Conservation (phyloP, 1,140 invertebrate species). For the Akabosia matsudoensis region DNA sequence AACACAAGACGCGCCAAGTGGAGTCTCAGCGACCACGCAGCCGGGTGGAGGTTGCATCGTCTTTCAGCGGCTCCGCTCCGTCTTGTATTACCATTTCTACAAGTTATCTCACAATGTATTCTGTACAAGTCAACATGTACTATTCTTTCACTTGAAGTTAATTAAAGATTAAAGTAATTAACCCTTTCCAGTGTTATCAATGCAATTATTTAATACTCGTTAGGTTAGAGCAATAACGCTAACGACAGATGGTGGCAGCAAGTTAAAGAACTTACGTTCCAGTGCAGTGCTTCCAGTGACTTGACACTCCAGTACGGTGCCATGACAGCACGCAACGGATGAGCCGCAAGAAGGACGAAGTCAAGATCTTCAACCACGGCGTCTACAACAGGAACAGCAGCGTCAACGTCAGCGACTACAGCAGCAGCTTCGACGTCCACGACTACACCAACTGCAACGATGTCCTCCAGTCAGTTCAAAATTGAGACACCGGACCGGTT, state of each 20-base stretch:
- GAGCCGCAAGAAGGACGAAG: neutral
- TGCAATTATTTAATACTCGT: no score
- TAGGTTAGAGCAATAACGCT: neutral
- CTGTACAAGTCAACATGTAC: no score
- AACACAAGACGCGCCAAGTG: no score
- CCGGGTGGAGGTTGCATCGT: no score
- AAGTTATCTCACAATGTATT: no score
- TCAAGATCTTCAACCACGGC: no score
- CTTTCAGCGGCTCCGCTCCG: no score
- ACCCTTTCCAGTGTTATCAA: no score
- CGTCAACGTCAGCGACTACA: neutral
- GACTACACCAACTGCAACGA: neutral
- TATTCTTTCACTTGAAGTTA: no score
- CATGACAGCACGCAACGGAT: neutral
- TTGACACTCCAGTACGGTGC: neutral
- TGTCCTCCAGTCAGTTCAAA: neutral
- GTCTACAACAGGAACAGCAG: neutral
- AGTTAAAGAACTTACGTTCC: neutral
- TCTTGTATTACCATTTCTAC: no score
- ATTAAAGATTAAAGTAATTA: no score
- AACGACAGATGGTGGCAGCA: neutral
- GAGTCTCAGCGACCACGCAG: no score
- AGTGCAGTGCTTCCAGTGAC: neutral
- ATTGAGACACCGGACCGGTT: constrained; percentile 24
- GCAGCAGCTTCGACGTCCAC: neutral